These are phyloP conservation scores for Glaucomys volans DNA, from an alignment of 2,113 vertebrate species.

Conservation along the genomic window DNA sequence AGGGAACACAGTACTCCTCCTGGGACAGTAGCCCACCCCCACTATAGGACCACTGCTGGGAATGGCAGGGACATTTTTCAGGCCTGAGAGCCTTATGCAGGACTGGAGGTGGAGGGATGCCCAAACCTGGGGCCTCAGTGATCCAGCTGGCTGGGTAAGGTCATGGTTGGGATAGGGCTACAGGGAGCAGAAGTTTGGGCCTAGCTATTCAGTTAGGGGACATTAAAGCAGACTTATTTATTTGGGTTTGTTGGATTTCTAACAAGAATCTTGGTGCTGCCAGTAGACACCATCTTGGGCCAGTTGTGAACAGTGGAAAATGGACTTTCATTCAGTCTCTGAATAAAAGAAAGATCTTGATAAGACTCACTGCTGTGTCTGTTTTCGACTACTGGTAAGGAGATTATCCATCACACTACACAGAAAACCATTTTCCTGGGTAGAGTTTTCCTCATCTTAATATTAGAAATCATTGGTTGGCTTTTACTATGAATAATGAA, in stretches of 20 bases:
- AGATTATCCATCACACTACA: background rate
- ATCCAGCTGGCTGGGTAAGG: background rate
- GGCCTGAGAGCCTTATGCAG: background rate
- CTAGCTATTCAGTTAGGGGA: accelerated
- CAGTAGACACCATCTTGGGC: background rate
- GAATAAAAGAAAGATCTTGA: background rate
- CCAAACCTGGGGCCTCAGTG: accelerated
- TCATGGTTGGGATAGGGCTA: background rate
- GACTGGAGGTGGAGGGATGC: background rate
- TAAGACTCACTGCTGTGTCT: background rate
- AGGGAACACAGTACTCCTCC: background rate
- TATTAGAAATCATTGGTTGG: background rate
- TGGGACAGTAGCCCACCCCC: accelerated
- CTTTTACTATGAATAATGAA: background rate
- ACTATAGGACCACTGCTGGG: background rate
- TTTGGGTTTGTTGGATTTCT: background rate
- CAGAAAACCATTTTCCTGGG: background rate
- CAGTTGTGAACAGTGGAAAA: background rate
- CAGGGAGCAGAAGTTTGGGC: background rate
- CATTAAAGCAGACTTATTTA: background rate
- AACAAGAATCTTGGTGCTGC: background rate
- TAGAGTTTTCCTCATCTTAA: background rate
- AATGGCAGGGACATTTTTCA: background rate
- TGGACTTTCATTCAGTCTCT: background rate
- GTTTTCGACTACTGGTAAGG: background rate